Evolutionary conservation across 2,888 invertebrate genomes (phyloP).

Genomic region (Eupelmus urozonus): DNA sequence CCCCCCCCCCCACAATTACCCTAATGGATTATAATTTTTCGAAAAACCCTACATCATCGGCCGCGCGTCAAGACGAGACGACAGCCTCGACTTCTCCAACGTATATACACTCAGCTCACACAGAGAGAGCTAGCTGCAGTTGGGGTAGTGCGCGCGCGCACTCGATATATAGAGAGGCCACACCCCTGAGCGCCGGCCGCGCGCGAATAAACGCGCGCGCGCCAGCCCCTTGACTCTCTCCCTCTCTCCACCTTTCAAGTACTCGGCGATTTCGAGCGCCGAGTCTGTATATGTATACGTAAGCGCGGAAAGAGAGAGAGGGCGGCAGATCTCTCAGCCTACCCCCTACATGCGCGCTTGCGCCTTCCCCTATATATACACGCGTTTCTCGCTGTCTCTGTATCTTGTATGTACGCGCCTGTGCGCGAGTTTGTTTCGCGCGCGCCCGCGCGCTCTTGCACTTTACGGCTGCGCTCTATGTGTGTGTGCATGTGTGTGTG

Average conservation of each 20-base stretch:
- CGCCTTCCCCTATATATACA: neutral
- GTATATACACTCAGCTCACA: no score
- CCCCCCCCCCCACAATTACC: conserved; percentile 19
- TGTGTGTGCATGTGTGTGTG: no score
- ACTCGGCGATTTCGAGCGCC: no score
- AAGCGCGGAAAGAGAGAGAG: no score
- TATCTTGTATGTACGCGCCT: neutral
- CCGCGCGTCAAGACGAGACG: no score
- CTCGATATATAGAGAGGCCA: neutral
- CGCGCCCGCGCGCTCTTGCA: neutral
- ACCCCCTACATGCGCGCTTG: neutral
- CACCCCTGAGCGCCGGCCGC: neutral
- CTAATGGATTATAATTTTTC: conserved; percentile 38
- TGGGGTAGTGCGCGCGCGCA: no score
- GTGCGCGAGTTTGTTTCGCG: neutral
- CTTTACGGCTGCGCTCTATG: neutral
- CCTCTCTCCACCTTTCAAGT: neutral
- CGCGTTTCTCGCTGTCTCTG: no score
- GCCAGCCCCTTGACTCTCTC: neutral
- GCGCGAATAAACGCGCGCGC: neutral
- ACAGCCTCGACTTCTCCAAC: neutral
- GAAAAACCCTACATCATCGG: neutral
- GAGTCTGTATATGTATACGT: no score
- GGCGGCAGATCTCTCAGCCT: no score
- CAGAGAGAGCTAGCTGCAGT: neutral